These are phyloP conservation scores for Cygnus olor DNA, from an alignment of 2,797 vertebrate genomes.

Conservation along the genomic window DNA sequence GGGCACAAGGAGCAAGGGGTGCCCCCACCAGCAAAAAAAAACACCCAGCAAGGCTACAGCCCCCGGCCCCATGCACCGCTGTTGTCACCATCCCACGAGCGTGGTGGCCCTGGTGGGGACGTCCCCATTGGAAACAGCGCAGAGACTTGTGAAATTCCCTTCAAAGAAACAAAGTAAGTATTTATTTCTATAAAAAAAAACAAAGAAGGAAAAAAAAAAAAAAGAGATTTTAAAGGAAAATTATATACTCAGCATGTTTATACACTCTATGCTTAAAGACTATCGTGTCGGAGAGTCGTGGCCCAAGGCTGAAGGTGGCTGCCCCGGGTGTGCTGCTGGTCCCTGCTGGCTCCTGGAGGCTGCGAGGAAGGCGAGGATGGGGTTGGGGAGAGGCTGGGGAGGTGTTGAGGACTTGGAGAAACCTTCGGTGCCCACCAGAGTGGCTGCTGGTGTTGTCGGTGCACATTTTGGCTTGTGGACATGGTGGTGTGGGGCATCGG, in stretches of 20 bases:
- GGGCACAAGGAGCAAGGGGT: not conserved
- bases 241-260: conserved; percentile 73
- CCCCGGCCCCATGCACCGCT: not conserved
- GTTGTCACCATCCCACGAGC: not conserved
- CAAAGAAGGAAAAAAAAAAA: not conserved
- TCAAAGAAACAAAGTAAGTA: conserved; percentile 18
- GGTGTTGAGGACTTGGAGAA: not conserved
- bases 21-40: conserved; percentile 54
- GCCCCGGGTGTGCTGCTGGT: not conserved
- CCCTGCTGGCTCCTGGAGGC: fast-evolving
- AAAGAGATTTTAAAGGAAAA: conserved; percentile 62
- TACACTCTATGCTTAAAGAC: conserved; percentile 34
- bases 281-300: not conserved
- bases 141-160: not conserved
- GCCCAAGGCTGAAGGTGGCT: not conserved
- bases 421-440: not conserved
- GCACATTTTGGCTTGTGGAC: not conserved
- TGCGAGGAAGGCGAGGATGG: not conserved
- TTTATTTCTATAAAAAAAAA: conserved; percentile 65
- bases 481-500: fast-evolving
- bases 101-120: not conserved
- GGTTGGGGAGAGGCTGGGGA: not conserved
- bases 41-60: not conserved
- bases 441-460: fast-evolving
- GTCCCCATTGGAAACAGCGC: not conserved